These are phyloP conservation scores for Plagiodera versicolora DNA, from an alignment of 2,888 invertebrate genomes.

Conservation along the genomic window DNA sequence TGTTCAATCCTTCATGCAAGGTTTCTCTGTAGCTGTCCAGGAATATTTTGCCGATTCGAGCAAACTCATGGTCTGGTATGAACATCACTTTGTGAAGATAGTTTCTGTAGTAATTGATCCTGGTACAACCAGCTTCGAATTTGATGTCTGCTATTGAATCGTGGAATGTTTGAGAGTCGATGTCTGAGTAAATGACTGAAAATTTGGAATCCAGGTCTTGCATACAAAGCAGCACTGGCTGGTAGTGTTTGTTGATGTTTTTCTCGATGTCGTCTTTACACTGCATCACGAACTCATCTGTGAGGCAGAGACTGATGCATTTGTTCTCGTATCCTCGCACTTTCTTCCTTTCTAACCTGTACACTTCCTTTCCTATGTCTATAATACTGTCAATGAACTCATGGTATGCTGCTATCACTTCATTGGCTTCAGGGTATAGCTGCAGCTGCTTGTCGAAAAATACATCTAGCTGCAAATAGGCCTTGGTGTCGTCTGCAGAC, in stretches of 20 bases:
- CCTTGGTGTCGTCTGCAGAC: slow-evolving; percentile 50
- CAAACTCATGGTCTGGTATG: slow-evolving; percentile 67
- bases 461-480: slow-evolving; percentile 56
- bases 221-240: slow-evolving; percentile 61
- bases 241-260: slow-evolving; percentile 59
- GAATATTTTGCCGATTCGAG: slow-evolving; percentile 63
- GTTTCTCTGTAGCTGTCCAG: slow-evolving; percentile 64
- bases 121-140: slow-evolving; percentile 63
- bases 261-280: slow-evolving; percentile 59
- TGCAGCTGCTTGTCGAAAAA: slow-evolving; percentile 60
- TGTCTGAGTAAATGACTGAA: slow-evolving; percentile 55
- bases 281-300: slow-evolving; percentile 50
- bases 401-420: slow-evolving; percentile 58
- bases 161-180: slow-evolving; percentile 30
- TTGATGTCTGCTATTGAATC: slow-evolving; percentile 52
- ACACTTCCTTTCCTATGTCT: slow-evolving; percentile 29
- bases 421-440: slow-evolving; percentile 61
- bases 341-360: slow-evolving; percentile 33
- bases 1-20: slow-evolving; percentile 60
- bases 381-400: slow-evolving; percentile 38
- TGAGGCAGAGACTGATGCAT: slow-evolving; percentile 38
- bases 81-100: slow-evolving; percentile 63
- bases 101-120: slow-evolving; percentile 60
- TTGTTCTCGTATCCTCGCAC: slow-evolving; percentile 34
- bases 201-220: slow-evolving; percentile 59